Evolutionary conservation across 2,113 vertebrate genomes (phyloP).

Genomic region (Xenopus laevis): DNA sequence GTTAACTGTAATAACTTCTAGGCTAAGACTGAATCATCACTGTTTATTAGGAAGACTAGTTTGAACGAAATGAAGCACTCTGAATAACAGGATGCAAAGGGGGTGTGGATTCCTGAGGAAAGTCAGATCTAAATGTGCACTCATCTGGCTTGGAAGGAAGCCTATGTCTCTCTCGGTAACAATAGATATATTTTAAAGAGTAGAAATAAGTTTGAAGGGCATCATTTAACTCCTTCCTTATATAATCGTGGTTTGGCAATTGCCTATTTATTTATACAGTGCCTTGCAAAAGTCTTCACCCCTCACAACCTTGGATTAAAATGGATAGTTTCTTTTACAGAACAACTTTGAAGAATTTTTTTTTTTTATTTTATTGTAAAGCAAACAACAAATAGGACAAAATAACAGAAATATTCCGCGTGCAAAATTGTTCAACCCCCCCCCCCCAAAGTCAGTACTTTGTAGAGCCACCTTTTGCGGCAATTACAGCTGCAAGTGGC

Average conservation of each 20-base stretch:
- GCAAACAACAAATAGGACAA: too few species aligned
- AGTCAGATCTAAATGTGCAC: conserved; percentile 77
- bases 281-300: too few species aligned
- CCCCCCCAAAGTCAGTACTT: too few species aligned
- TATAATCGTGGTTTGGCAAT: neutral
- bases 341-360: too few species aligned
- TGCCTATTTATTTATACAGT: too few species aligned
- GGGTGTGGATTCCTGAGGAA: conserved; percentile 81
- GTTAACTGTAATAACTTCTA: conserved; percentile 32
- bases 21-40: conserved; percentile 22
- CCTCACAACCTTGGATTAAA: too few species aligned
- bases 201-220: conserved; percentile 64
- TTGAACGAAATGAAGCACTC: conserved; percentile 63
- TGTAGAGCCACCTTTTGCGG: too few species aligned
- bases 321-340: too few species aligned
- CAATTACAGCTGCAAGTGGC: too few species aligned
- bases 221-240: conserved; percentile 43
- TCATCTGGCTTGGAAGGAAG: conserved; percentile 79
- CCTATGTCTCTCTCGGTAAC: conserved; percentile 69
- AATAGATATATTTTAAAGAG: conserved; percentile 74
- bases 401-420: too few species aligned
- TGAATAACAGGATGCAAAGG: conserved; percentile 84
- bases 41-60: conserved; percentile 49
- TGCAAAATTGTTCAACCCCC: too few species aligned
- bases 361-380: too few species aligned